A percentile compares a stretch with the other conserved stretches of the same genome.
Conservation (phyloP, 2,113 vertebrate species). For the Catharus minimus region DNA sequence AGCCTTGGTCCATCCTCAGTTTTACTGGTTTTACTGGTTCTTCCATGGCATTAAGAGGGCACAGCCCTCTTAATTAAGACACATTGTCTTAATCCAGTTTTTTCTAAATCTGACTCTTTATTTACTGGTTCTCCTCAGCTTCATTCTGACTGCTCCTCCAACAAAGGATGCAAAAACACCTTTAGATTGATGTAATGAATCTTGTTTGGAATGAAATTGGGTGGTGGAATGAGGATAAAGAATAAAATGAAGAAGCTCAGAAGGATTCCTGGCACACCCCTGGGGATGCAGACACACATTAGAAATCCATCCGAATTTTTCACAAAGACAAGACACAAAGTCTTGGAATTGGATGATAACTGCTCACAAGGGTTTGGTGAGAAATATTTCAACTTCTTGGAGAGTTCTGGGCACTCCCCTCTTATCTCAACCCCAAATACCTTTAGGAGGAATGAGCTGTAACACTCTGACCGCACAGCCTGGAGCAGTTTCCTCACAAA, state of each 20-base stretch:
- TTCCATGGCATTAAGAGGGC: neutral
- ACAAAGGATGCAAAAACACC: neutral
- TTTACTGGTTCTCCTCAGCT: neutral
- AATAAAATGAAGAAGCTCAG: no score
- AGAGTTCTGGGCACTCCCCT: neutral
- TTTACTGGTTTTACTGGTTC: neutral
- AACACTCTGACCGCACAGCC: neutral
- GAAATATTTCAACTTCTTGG: neutral
- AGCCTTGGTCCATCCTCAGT: neutral
- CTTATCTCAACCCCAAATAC: constrained; percentile 16
- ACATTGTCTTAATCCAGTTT: neutral
- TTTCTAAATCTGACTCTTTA: neutral
- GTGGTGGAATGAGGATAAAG: neutral
- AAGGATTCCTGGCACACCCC: neutral
- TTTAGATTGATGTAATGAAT: neutral
- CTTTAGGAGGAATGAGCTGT: neutral
- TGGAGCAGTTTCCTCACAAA: neutral
- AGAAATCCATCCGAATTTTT: neutral
- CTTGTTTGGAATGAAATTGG: neutral
- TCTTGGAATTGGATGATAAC: neutral
- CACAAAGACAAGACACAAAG: neutral
- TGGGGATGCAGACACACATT: neutral
- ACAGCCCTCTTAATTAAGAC: neutral
- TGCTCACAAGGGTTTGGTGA: neutral
- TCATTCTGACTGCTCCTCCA: neutral